Conservation (phyloP, 2,113 vertebrate species). For the Meriones unguiculatus region DNA sequence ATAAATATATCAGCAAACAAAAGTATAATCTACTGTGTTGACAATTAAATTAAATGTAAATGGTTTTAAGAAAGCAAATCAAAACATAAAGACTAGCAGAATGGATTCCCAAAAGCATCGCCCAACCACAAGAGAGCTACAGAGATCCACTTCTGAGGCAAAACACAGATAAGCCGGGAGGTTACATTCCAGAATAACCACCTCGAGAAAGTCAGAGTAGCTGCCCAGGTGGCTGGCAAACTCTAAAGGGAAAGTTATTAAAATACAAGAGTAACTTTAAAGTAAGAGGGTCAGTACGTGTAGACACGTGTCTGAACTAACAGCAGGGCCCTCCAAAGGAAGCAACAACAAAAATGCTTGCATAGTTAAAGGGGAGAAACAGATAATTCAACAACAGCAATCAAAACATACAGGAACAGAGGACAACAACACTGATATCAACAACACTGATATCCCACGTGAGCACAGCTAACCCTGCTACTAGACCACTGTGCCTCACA, state of each 20-base stretch:
- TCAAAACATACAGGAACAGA: neutral
- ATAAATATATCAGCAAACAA: neutral
- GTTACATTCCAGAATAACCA: neutral
- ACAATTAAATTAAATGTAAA: neutral
- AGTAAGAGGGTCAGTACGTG: neutral
- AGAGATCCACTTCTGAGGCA: neutral
- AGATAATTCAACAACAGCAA: neutral
- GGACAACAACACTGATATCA: neutral
- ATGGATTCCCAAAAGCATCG: neutral
- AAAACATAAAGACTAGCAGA: neutral
- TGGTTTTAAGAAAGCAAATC: slow-evolving; percentile 10
- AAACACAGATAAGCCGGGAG: neutral
- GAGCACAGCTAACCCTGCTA: neutral
- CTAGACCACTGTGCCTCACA: fast-evolving
- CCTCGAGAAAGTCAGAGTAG: neutral
- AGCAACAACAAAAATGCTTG: neutral
- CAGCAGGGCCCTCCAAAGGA: neutral
- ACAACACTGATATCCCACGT: neutral
- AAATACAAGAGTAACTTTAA: neutral
- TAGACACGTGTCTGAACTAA: neutral
- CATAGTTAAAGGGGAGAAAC: neutral
- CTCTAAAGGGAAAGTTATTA: neutral
- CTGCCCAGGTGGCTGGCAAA: neutral
- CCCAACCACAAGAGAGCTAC: neutral
- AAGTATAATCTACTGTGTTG: neutral